Conservation (phyloP, 2,888 invertebrate species). For the Agrochola macilenta region DNA sequence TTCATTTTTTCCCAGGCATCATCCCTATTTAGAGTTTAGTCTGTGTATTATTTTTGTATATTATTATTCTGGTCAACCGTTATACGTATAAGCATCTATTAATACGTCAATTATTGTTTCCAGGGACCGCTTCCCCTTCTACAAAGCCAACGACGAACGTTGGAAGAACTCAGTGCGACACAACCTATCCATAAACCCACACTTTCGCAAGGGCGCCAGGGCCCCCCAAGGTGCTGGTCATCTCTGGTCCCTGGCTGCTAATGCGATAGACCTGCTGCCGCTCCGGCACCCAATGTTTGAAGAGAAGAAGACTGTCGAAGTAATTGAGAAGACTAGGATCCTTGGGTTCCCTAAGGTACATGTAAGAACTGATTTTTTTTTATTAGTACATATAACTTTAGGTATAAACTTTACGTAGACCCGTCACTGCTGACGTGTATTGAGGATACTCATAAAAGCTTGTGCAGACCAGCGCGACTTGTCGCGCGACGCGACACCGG, state of each 20-base stretch:
- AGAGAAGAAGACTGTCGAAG: conserved; percentile 70
- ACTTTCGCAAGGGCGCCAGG: conserved; percentile 96
- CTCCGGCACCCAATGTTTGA: conserved; percentile 76
- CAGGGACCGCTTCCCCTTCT: conserved; percentile 96
- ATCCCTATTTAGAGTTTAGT: no score
- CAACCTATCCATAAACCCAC: conserved; percentile 97
- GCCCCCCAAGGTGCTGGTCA: conserved; percentile 97
- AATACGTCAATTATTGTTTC: conserved; percentile 61
- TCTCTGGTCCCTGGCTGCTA: conserved; percentile 95
- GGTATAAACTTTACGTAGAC: no score
- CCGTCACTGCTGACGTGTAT: neutral
- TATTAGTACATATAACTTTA: no score
- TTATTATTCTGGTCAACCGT: neutral
- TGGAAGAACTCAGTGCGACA: conserved; percentile 98
- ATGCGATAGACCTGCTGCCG: conserved; percentile 86
- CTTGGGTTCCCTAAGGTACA: conserved; percentile 85
- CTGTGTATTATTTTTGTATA: neutral
- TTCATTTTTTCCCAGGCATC: no score
- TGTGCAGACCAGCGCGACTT: no score
- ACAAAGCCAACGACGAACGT: conserved; percentile 96
- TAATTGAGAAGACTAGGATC: conserved; percentile 72
- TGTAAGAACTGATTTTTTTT: conserved; percentile 24
- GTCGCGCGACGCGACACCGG: no score
- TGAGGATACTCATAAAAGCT: neutral
- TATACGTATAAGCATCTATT: no score